Conservation (phyloP, 2,113 vertebrate genomes). For the Eudyptes chrysolophus region DNA sequence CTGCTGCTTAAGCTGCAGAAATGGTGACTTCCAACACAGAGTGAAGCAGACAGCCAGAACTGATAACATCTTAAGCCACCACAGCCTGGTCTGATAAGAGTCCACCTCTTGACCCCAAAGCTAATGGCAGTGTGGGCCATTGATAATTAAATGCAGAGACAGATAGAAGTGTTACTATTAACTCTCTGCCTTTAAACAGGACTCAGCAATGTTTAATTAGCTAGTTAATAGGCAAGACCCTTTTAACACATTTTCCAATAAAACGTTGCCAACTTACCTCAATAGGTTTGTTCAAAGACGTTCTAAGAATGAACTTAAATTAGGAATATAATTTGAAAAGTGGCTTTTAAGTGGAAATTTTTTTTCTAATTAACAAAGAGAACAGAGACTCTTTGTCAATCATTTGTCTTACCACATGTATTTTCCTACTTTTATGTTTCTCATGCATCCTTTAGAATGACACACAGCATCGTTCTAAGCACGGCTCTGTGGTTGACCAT, state of each 20-base stretch:
- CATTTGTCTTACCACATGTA: constrained; percentile 16
- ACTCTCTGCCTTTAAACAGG: neutral
- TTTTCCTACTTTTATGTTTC: constrained; percentile 64
- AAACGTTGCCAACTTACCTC: neutral
- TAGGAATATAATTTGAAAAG: neutral
- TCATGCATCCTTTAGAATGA: constrained; percentile 71
- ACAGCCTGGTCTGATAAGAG: neutral
- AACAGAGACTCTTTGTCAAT: neutral
- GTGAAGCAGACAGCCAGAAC: neutral
- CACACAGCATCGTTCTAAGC: constrained; percentile 76
- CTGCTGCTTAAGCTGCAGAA: neutral
- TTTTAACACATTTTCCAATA: neutral
- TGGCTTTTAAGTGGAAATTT: neutral
- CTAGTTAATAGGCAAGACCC: neutral
- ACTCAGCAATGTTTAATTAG: neutral
- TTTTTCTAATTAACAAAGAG: constrained; percentile 1
- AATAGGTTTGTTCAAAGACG: neutral
- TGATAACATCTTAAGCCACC: neutral
- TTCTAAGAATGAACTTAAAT: neutral
- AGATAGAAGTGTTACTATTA: neutral
- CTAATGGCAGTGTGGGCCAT: neutral
- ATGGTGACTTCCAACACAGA: neutral
- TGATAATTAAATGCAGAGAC: neutral
- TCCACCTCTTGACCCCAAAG: neutral
- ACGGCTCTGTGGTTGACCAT: constrained; percentile 82